Evolutionary conservation across 2,888 invertebrate species (phyloP).

Genomic region (Tryphoninae sp.): DNA sequence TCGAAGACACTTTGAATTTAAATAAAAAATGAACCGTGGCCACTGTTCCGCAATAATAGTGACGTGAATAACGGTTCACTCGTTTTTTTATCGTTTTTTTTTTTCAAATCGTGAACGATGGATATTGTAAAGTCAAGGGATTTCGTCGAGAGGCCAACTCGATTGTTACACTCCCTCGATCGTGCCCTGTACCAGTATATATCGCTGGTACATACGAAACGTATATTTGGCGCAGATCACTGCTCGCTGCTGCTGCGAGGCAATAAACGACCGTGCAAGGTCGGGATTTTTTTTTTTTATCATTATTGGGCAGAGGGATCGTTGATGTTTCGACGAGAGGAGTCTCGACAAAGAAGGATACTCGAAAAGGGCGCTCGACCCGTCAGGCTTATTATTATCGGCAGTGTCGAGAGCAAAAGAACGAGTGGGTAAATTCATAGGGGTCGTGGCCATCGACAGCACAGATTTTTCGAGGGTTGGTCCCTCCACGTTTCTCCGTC

Average conservation of each 20-base stretch:
- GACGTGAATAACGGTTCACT: neutral
- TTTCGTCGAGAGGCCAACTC: constrained; percentile 38
- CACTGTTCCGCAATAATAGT: neutral
- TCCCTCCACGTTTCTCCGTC: constrained; percentile 22
- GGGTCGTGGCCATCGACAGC: constrained; percentile 55
- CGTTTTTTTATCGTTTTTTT: neutral
- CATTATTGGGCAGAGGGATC: constrained; percentile 58
- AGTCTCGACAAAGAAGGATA: constrained; percentile 61
- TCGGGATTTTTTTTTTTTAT: constrained; percentile 33
- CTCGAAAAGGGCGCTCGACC: constrained; percentile 62
- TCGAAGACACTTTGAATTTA: too few relatives aligned
- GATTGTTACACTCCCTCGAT: constrained; percentile 25
- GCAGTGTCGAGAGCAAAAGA: constrained; percentile 38
- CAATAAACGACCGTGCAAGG: constrained; percentile 60
- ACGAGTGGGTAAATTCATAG: constrained; percentile 30
- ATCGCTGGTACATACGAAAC: constrained; percentile 37
- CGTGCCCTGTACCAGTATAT: neutral
- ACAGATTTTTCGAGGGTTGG: constrained; percentile 67
- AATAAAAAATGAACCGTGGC: neutral
- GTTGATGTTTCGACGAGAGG: constrained; percentile 63
- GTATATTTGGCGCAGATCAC: constrained; percentile 46
- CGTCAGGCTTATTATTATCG: constrained; percentile 62
- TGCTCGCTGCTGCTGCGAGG: constrained; percentile 28
- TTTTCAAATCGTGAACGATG: constrained; percentile 18
- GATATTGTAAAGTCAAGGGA: constrained; percentile 42